These are phyloP conservation scores for Sarcophaga rosellei DNA, from an alignment of 2,888 invertebrate species.

Conservation along the genomic window DNA sequence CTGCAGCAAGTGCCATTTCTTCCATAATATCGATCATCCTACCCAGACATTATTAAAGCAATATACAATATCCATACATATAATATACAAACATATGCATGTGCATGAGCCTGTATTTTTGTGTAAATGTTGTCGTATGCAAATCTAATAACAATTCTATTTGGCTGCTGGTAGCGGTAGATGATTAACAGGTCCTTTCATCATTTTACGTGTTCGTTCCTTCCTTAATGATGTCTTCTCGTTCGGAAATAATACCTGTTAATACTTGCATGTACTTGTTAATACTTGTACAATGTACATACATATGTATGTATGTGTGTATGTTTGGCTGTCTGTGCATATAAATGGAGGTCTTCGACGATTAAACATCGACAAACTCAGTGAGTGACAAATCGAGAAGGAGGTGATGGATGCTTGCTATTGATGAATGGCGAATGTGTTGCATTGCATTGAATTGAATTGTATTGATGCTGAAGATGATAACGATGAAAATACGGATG, in stretches of 20 bases:
- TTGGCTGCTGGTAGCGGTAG: background rate
- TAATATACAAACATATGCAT: too few relatives aligned
- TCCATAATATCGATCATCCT: too few relatives aligned
- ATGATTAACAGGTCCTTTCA: conserved; percentile 33
- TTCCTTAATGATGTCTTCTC: conserved; percentile 17
- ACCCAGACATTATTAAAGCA: too few relatives aligned
- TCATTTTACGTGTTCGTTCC: background rate
- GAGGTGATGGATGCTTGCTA: background rate
- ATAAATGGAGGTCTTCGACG: background rate
- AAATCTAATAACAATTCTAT: too few relatives aligned
- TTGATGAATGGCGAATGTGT: too few relatives aligned
- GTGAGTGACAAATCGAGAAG: background rate
- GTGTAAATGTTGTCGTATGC: too few relatives aligned
- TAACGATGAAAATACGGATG: conserved; percentile 7
- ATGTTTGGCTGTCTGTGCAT: background rate
- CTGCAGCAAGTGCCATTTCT: too few relatives aligned
- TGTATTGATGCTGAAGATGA: conserved; percentile 24
- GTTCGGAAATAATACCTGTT: conserved; percentile 9
- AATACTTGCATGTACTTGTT: background rate
- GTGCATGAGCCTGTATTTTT: too few relatives aligned
- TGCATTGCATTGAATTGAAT: background rate
- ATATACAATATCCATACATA: too few relatives aligned
- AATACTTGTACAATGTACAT: too few relatives aligned
- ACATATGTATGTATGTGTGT: too few relatives aligned
- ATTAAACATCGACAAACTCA: background rate